A percentile compares a stretch with the other conserved stretches of the same genome.
phyloP scores from a whole-genome alignment of 2,888 invertebrate genomes.

The Belgica antarctica region DNA sequence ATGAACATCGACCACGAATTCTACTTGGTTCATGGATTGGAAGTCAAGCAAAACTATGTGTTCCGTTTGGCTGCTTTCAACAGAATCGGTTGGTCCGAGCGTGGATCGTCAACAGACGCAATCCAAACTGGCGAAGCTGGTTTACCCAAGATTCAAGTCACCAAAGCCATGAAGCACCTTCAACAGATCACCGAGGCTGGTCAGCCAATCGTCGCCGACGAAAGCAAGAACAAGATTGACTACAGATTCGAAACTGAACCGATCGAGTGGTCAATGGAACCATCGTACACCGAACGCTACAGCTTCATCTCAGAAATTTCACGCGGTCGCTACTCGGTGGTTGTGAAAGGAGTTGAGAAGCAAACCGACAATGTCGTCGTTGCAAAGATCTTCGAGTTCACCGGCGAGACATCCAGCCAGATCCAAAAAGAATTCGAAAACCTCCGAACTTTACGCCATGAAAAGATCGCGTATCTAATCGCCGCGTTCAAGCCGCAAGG shows the following conservation, averaged over 20 bases:
- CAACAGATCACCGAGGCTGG: conserved; percentile 84
- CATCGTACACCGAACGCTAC: conserved; percentile 71
- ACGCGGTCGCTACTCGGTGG: conserved; percentile 82
- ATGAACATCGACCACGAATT: conserved; percentile 93
- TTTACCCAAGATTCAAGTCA: conserved; percentile 71
- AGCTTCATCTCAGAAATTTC: conserved; percentile 82
- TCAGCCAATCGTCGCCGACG: conserved; percentile 65
- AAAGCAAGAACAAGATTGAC: conserved; percentile 64
- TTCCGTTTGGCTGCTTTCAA: conserved; percentile 87
- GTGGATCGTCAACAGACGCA: conserved; percentile 76
- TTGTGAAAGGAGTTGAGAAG: conserved; percentile 78
- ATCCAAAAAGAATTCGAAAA: conserved; percentile 81
- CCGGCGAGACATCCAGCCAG: conserved; percentile 63
- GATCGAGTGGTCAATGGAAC: conserved; percentile 68
- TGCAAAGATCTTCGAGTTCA: conserved; percentile 76
- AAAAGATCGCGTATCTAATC: conserved; percentile 75
- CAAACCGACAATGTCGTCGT: conserved; percentile 72
- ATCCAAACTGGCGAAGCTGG: conserved; percentile 68
- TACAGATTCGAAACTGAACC: conserved; percentile 74
- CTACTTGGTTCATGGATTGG: conserved; percentile 76
- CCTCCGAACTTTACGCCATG: conserved; percentile 78
- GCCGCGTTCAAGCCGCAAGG: conserved; percentile 70
- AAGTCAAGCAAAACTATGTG: conserved; percentile 77
- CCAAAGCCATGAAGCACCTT: conserved; percentile 78
- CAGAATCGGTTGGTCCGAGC: conserved; percentile 90